Base-by-base conservation (phyloP, 2,888 invertebrate genomes). In the Acronicta aceris region DNA sequence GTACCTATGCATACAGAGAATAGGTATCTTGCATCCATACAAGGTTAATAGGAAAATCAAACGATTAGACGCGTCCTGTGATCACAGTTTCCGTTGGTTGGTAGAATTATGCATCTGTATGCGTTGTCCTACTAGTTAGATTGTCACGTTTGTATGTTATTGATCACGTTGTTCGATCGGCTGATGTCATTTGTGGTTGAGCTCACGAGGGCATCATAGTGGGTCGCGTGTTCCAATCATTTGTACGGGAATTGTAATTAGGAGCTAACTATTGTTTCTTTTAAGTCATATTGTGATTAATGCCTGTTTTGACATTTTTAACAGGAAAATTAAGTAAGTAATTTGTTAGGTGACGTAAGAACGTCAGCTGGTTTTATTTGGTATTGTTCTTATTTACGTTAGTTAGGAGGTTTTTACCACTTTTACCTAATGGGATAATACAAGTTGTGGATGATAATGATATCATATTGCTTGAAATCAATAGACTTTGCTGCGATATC, bases 181-280 rank as follows among this genome's bases (percentile, higher is more conserved):
- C 74, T 76, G 78, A 77, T 76, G 77, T 78, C 76, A 77, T 71
- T 58, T 74, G 78, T 68, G 73, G 76, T 69, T 53, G 27, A 56
- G 55, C 52, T 55, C 51, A 65, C 42, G 51, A 59, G 57, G 43
- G 59, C 58, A 64, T 51, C 43, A 55, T 48, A 58, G 43, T 59
- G 30, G 53, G 61, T 77, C 53, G 65, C 65, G 61, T 64, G 72
- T 45, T 52, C 21, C 41, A 33, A 12, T 55, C 46, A 65, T 59
- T 66, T 60, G 60, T 45, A 40, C 53, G 12, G 50, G 56, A 58
- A 49, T 62, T 43, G 45, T 49, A 46, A 51, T 21, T 47, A 17
- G 41, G 12, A 49, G 13, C 38, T 25, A 48, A 53, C 16, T 52
- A 45, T 38, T 27, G 21, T 10, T 10, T 43, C 12, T 12, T 43